These are phyloP conservation scores for Colaptes auratus DNA, from an alignment of 2,113 vertebrate genomes.

Conservation along the genomic window DNA sequence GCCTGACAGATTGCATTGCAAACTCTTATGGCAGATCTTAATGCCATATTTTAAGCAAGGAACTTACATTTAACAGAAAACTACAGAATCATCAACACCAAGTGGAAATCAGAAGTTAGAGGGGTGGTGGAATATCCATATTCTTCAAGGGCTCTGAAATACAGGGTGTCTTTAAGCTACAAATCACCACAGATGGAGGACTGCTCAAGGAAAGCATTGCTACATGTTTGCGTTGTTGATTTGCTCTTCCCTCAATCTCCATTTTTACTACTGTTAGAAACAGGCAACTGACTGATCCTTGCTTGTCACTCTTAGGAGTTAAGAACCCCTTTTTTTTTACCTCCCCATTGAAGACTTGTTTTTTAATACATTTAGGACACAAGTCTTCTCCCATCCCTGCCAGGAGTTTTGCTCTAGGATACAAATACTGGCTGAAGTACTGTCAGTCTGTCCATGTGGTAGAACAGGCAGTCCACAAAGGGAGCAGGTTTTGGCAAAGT, in stretches of 20 bases:
- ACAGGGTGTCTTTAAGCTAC: not conserved
- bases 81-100: not conserved
- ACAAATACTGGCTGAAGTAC: not conserved
- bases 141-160: not conserved
- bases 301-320: not conserved
- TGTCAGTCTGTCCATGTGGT: not conserved
- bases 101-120: not conserved
- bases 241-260: not conserved
- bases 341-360: not conserved
- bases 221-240: not conserved
- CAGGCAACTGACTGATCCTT: not conserved
- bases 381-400: not conserved
- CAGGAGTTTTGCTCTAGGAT: not conserved
- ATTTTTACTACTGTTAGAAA: not conserved
- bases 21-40: not conserved
- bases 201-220: not conserved
- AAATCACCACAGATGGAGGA: not conserved
- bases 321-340: not conserved
- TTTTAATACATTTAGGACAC: not conserved
- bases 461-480: not conserved
- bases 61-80: not conserved
- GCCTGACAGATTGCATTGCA: not conserved
- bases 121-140: not conserved
- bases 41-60: not conserved
- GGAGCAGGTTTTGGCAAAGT: not conserved